Percentiles rank a stretch among this genome's conserved stretches.
Conservation (phyloP, 2,888 invertebrate species). For the Apamea monoglypha region DNA sequence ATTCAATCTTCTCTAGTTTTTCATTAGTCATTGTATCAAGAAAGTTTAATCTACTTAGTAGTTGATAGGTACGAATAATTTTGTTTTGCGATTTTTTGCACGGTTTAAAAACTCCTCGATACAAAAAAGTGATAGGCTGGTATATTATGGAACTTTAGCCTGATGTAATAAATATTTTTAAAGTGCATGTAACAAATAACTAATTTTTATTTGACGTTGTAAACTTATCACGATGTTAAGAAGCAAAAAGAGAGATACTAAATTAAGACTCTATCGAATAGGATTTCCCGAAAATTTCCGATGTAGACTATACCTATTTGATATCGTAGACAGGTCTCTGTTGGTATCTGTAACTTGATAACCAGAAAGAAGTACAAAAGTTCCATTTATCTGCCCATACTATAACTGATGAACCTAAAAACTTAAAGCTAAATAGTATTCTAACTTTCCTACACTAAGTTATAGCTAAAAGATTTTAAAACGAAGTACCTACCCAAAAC, state of each 20-base stretch:
- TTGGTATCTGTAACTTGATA: not conserved
- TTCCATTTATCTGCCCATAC: not conserved
- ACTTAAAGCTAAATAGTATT: not conserved
- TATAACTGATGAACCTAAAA: not conserved
- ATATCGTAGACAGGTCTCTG: not conserved
- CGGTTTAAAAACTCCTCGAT: not conserved
- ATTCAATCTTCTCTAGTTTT: not conserved
- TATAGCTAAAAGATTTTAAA: not conserved
- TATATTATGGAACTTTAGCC: slow-evolving; percentile 17
- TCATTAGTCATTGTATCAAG: not conserved
- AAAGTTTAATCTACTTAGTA: slow-evolving; percentile 10
- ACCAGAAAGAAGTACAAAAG: not conserved
- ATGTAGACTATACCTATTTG: not conserved
- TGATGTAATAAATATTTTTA: slow-evolving; percentile 15
- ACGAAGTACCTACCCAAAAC: not conserved
- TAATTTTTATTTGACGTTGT: slow-evolving; percentile 10
- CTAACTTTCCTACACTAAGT: not conserved
- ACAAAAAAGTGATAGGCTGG: slow-evolving; percentile 19
- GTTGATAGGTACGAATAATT: slow-evolving; percentile 20
- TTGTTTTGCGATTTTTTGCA: not conserved
- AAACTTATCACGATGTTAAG: not conserved
- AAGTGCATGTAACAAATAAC: not conserved
- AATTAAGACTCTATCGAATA: not conserved
- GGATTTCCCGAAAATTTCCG: not conserved
- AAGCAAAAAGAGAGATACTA: not conserved